Base-by-base conservation (phyloP, 2,888 invertebrate species). In the Acheta domesticus region DNA sequence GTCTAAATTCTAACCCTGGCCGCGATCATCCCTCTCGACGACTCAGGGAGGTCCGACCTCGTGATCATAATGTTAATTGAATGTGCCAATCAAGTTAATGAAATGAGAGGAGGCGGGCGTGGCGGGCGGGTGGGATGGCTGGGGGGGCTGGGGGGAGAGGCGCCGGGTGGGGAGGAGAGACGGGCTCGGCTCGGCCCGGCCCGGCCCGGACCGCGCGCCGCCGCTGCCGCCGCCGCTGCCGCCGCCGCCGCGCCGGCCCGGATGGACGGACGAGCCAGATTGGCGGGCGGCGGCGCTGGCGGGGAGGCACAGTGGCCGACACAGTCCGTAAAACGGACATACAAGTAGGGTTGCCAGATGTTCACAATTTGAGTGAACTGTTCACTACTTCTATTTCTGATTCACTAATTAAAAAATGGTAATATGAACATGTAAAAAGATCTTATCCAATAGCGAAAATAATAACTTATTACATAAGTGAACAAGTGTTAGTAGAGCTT, bases 61-160 rank as follows among this genome's bases (percentile, higher is more conserved):
- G 76, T 77, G 77, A 81, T 79, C 78, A 78, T 78, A 78, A 79
- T 84, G 87, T 92, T 92, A 92, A 92, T 92, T 92, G 92, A 92
- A 92, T 90, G 89, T 92, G 92, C 92, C 92, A 92, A 92, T 92
- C 92, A 92, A 89, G 89, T 90, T 92, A 92, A 92, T 92, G 89
- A 91, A 92, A 81, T 77, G 81, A 80, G 79, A 80, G 80, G 73
- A 23, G 49, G 76, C 62, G 48, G 80, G 77, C 49, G 75, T 75
- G 80, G 78, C 21, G 36, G 62, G 16, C 14, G 62, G 14, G 62
- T 14, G 11, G 62, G 62, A 14, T 11, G 16, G 62, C 36, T 36
- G 8, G 36, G 36, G 36, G n/a, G n/a, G n/a, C n/a, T n/a, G n/a
- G n/a, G n/a, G n/a, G n/a, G n/a, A n/a, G n/a, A n/a, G n/a, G n/a